Evolutionary conservation across 2,888 invertebrate genomes (phyloP).

Genomic region (Yponomeuta malinellus): DNA sequence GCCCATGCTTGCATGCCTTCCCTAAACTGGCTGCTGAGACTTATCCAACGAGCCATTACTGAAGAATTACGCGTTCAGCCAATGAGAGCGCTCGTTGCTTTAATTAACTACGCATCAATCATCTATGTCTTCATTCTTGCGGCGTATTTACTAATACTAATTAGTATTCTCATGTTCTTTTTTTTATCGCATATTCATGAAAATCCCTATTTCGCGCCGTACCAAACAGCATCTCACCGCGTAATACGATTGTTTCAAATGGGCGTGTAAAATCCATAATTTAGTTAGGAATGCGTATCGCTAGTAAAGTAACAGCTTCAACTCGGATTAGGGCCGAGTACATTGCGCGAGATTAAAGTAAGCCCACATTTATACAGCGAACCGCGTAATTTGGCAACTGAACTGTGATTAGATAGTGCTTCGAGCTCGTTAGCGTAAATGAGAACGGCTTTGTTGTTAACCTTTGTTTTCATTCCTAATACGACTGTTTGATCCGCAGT

Average conservation of each 20-base stretch:
- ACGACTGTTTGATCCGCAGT: constrained; percentile 15
- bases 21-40: not conserved
- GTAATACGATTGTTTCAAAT: not conserved
- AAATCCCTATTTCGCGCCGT: not conserved
- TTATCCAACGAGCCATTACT: not conserved
- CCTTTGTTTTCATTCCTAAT: constrained; percentile 38
- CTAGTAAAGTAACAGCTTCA: constrained; percentile 26
- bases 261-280: constrained; percentile 10
- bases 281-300: not conserved
- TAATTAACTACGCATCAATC: not conserved
- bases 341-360: constrained; percentile 61
- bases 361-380: constrained; percentile 64
- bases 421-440: constrained; percentile 65
- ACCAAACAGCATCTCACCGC: not conserved
- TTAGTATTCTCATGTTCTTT: not conserved
- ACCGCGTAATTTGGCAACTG: constrained; percentile 72
- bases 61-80: not conserved
- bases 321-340: constrained; percentile 35
- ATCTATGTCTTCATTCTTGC: not conserved
- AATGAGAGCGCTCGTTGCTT: not conserved
- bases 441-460: constrained; percentile 58
- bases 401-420: constrained; percentile 71
- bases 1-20: not conserved
- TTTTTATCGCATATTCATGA: not conserved
- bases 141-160: not conserved